These are phyloP conservation scores for Climacteris rufus DNA, from an alignment of 2,113 vertebrate species.

Conservation along the genomic window DNA sequence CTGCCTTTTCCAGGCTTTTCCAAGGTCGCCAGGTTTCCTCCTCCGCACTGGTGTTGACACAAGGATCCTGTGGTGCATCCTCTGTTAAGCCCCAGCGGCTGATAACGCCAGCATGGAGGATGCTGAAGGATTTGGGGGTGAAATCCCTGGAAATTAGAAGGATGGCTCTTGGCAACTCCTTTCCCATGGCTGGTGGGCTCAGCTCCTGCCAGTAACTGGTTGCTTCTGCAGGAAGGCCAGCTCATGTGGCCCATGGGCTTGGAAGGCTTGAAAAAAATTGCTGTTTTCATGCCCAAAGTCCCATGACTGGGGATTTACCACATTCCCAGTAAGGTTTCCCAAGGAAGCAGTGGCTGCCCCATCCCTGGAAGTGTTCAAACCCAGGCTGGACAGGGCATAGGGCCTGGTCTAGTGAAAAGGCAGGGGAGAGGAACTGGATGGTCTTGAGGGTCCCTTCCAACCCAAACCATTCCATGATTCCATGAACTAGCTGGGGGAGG, in stretches of 20 bases:
- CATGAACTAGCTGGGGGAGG: neutral
- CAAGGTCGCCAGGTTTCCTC: accelerated
- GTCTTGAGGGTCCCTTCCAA: neutral
- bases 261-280: neutral
- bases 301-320: accelerated
- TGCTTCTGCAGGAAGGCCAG: neutral
- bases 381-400: neutral
- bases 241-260: accelerated
- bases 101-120: neutral
- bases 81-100: neutral
- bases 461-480: neutral
- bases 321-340: neutral
- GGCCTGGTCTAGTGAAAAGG: neutral
- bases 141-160: neutral
- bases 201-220: neutral
- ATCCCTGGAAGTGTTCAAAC: neutral
- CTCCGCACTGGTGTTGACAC: accelerated
- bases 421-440: neutral
- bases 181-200: neutral
- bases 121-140: neutral
- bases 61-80: neutral
- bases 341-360: neutral
- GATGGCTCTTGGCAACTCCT: neutral
- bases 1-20: neutral
- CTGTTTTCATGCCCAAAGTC: neutral